Base-by-base conservation (phyloP, 37 sponge, comb jelly and placozoan species). In the Beroe forskalii region DNA sequence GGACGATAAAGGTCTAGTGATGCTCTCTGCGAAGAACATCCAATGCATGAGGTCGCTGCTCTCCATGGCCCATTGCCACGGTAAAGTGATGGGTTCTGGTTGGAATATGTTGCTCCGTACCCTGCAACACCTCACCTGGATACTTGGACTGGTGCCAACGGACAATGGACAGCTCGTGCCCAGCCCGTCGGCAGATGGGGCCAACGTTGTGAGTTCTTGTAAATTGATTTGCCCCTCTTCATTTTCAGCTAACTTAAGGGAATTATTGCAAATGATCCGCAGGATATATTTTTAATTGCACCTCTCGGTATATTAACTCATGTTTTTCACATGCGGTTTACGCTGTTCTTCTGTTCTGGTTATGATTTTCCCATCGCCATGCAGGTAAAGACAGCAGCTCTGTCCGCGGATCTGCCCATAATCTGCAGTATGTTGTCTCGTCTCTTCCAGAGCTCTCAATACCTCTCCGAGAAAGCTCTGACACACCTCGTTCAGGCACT, bases 31-130 rank as follows among this genome's bases (percentile, higher is more conserved):
- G 0, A 97, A 97, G 95, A 94, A 95, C 42, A 62, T 97, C 32
- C 96, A 97, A 91, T 97, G 96, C 69, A 94, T 96, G 22, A 62
- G 92, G 19, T 90, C 91, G 1, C 80, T 97, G 42, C 92, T 97
- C 4, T 67, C 92, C 76, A 90, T 97, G 62, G 94, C 94, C 0
- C 94, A 96, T 67, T 93, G 91, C 76, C 94, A 96, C 91, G 98
- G 96, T 12, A 91, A 93, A 66, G 63, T 94, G 20, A 89, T 97
- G 69, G 93, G 91, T 25, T 24, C 92, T 9, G 94, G 93, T n/a
- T 97, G 96, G 98, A 32, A 91, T 41, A 86, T 96, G 25, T 42
- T 96, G 9, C 92, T 97, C 36, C 92, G 90, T 24, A 92, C 96
- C 14, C 61, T 96, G 61, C 96, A 94, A 36, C 91, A 92, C 67